A percentile compares a stretch with the other conserved stretches of the same genome.
phyloP scores from a whole-genome alignment of 2,888 invertebrate genomes.

The Myopa tessellatipennis region DNA sequence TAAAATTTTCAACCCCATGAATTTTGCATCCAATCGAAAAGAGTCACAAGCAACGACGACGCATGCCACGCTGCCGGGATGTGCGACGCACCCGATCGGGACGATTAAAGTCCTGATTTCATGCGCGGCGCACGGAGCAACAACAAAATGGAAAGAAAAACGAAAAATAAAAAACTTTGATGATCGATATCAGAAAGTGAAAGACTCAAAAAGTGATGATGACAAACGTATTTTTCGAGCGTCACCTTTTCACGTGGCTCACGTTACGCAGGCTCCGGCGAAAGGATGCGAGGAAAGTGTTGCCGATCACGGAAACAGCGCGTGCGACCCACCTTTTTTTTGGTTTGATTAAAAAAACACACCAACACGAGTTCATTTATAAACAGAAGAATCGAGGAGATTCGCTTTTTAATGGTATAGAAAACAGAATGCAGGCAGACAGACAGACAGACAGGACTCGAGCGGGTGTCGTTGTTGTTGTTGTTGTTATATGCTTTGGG shows the following conservation, averaged over 20 bases:
- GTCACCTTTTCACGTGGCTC: not conserved
- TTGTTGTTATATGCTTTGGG: constrained; percentile 11
- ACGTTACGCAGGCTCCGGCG: not conserved
- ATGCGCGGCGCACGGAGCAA: not conserved
- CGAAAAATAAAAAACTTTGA: not conserved
- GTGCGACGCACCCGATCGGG: not conserved
- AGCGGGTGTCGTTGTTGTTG: not conserved
- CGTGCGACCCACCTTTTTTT: not conserved
- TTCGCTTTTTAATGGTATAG: not conserved
- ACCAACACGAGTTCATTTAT: not conserved
- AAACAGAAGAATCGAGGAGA: not conserved
- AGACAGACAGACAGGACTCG: not conserved
- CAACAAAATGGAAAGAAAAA: not conserved
- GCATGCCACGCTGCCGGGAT: not conserved
- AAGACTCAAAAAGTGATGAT: not conserved
- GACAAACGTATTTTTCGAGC: constrained; percentile 13
- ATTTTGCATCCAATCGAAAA: constrained; percentile 3
- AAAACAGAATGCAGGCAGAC: not conserved
- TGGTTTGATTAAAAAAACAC: not conserved
- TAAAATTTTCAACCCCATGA: constrained; percentile 9
- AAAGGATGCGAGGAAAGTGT: not conserved
- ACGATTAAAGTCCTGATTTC: too few relatives aligned
- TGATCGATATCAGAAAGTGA: not conserved
- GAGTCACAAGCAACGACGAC: not conserved
- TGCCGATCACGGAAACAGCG: not conserved